Evolutionary conservation across 2,888 invertebrate species (phyloP).

Genomic region (Gymnoscelis rufifasciata): DNA sequence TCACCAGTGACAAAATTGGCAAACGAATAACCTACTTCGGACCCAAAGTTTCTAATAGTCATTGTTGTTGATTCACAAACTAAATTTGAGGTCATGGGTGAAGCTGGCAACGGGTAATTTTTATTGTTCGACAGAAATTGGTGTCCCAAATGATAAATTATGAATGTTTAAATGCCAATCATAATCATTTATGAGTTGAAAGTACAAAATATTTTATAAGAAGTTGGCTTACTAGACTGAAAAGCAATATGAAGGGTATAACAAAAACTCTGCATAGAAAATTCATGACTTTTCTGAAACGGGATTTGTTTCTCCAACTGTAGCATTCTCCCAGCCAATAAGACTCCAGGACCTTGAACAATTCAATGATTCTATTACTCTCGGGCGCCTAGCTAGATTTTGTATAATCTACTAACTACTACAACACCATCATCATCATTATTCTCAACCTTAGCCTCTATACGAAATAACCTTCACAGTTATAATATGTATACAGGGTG

Average conservation of each 20-base stretch:
- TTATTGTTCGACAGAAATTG: conserved; percentile 21
- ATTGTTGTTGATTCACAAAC: conserved; percentile 22
- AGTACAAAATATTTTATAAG: background rate
- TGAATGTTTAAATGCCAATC: conserved; percentile 8
- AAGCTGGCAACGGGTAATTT: conserved; percentile 18
- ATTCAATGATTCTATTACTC: conserved; percentile 11
- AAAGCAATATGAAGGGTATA: conserved; percentile 51
- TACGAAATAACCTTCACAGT: too few relatives aligned
- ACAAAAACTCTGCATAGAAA: conserved; percentile 44
- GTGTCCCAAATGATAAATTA: conserved; percentile 17
- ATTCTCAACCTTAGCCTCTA: too few relatives aligned
- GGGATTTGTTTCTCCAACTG: conserved; percentile 75
- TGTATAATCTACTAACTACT: too few relatives aligned
- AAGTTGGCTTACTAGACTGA: conserved; percentile 47
- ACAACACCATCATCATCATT: too few relatives aligned
- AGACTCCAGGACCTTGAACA: conserved; percentile 70
- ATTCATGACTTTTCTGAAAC: conserved; percentile 50
- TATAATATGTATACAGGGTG: too few relatives aligned
- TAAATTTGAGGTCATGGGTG: conserved; percentile 19
- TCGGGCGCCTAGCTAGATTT: too few relatives aligned
- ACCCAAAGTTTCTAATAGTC: conserved; percentile 15
- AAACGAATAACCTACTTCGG: conserved; percentile 20
- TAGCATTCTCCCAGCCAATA: conserved; percentile 83
- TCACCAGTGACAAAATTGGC: conserved; percentile 17
- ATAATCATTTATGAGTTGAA: background rate